Conservation (phyloP, 2,113 vertebrate genomes). For the Pithys albifrons region DNA sequence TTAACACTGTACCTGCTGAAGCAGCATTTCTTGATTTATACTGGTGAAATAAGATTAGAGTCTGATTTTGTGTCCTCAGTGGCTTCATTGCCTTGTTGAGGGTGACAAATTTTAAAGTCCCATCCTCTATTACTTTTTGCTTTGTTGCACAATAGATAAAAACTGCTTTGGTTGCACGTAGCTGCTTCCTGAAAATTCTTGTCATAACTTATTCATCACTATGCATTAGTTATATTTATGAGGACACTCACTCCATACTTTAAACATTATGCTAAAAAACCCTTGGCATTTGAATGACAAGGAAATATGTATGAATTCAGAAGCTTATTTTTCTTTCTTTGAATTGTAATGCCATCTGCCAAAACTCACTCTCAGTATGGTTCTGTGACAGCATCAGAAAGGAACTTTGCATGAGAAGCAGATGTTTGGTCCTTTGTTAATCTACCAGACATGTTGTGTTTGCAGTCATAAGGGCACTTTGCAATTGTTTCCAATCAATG, state of each 20-base stretch:
- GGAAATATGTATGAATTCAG: slow-evolving; percentile 56
- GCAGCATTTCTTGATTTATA: not conserved
- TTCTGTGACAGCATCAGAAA: slow-evolving; percentile 43
- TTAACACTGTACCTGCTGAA: not conserved
- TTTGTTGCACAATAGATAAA: slow-evolving; percentile 5
- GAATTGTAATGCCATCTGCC: slow-evolving; percentile 73
- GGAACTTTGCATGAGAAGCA: slow-evolving; percentile 38
- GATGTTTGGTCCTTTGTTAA: slow-evolving; percentile 52
- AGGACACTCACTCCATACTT: slow-evolving; percentile 49
- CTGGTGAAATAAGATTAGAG: not conserved
- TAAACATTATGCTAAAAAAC: slow-evolving; percentile 47
- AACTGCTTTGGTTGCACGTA: slow-evolving; percentile 15
- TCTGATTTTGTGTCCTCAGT: not conserved
- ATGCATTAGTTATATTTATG: slow-evolving; percentile 55
- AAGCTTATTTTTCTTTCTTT: slow-evolving; percentile 68
- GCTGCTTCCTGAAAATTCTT: slow-evolving; percentile 13
- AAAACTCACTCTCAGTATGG: slow-evolving; percentile 52
- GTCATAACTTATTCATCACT: slow-evolving; percentile 43
- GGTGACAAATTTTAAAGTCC: not conserved
- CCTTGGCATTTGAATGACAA: slow-evolving; percentile 50
- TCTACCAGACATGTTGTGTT: slow-evolving; percentile 60
- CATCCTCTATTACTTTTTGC: not conserved
- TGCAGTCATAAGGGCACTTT: slow-evolving; percentile 52
- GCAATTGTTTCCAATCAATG: slow-evolving; percentile 50
- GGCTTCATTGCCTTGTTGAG: not conserved